Evolutionary conservation across 1,140 invertebrate species (phyloP), one percentile per base, ranked within the genome.

Genomic region (Halesus radiatus): DNA sequence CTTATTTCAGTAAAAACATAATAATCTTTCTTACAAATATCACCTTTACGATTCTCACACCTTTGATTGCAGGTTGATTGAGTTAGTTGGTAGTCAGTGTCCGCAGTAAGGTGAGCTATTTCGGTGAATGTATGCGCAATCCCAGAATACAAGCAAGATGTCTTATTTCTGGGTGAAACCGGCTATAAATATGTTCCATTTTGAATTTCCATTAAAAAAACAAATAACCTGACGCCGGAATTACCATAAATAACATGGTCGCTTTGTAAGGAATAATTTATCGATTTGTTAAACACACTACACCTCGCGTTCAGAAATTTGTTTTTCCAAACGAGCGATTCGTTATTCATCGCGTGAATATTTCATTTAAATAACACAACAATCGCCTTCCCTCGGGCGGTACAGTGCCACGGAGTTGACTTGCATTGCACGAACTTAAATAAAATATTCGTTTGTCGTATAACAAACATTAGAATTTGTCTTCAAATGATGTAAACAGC

Each of bases 191-290:
- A 58, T 58, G 72, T 75, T 72, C 6, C 68, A 58, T 56, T 58
- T 29, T 29, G n/a, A 75, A 58, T 75, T 75, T 32, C 20, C 53
- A 37, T 37, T 60, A 75, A 26, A 58, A 75, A 76, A 52, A 50
- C 50, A 20, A 22, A 50, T 20, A 37, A 22, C 8, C 52, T 76
- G 60, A 64, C 45, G 58, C 29, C 45, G n/a, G 15, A 66, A 76
- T 76, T 76, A 76, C 60, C 75, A 76, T 76, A 76, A 76, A 76
- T 66, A 76, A 76, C 75, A 76, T 22, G 60, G 75, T 76, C 32
- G 75, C 64, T 76, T 64, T 64, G 56, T 64, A 64, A 76, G 60
- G 75, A 45, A 79, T 72, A 79, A 79, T 79, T 79, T 79, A 72
- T 79, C 66, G 77, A 79, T 79, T 79, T 79, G 66, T 72, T 72